Conservation (phyloP, 92 coral and sea anemone genomes). For the Siderastrea radians region DNA sequence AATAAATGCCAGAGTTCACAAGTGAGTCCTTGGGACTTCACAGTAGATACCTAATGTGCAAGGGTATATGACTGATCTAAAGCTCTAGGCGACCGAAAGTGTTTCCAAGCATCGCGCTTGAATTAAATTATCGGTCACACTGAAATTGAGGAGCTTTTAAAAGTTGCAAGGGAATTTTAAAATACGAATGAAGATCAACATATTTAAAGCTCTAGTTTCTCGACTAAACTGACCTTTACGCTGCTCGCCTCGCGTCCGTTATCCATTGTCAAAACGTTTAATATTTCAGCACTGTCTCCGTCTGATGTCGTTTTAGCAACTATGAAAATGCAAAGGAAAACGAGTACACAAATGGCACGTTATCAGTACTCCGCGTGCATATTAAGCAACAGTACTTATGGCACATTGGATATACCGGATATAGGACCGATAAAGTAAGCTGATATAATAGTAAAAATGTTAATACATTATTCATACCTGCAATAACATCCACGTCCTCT, state of each 20-base stretch:
- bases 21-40: no score
- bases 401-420: background rate
- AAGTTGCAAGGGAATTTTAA: background rate
- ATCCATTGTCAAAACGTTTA: background rate
- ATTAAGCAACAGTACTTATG: conserved; percentile 1
- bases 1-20: no score
- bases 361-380: background rate
- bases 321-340: background rate
- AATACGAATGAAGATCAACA: background rate
- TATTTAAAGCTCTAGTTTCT: background rate
- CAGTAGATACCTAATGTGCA: no score
- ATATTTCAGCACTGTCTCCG: background rate
- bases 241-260: background rate
- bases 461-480: background rate
- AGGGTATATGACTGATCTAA: no score
- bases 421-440: background rate
- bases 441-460: background rate
- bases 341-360: no score
- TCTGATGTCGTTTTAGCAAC: background rate
- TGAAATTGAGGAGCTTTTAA: background rate
- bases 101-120: no score
- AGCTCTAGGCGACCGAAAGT: no score
- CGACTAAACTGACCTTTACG: background rate
- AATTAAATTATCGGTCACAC: no score
- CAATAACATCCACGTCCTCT: background rate